These are phyloP conservation scores for Palaemon carinicauda DNA, from an alignment of 1,140 invertebrate genomes.

Conservation along the genomic window DNA sequence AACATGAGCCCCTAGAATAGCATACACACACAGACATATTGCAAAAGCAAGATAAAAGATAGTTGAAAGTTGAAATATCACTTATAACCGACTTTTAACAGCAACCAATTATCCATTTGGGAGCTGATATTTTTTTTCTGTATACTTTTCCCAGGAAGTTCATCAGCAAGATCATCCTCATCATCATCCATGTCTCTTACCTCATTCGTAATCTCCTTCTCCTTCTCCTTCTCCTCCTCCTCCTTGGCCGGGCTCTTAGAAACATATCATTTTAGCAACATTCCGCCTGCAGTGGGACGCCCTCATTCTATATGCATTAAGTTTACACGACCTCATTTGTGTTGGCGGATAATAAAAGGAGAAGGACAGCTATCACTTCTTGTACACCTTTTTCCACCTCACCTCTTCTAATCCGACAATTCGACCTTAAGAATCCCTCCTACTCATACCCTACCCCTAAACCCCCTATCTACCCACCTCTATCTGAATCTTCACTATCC, in stretches of 20 bases:
- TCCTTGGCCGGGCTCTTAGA: neutral
- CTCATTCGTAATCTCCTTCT: neutral
- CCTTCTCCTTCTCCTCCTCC: neutral
- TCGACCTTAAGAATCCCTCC: neutral
- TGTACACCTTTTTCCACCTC: neutral
- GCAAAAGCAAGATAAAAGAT: too few species aligned
- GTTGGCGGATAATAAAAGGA: conserved; percentile 39
- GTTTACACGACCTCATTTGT: conserved; percentile 54
- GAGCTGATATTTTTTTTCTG: too few species aligned
- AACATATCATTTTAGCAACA: conserved; percentile 50
- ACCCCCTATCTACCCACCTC: neutral
- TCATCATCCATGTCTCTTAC: neutral
- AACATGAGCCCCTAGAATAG: too few species aligned
- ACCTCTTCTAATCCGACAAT: neutral
- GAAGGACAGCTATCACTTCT: conserved; percentile 4
- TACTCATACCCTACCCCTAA: neutral
- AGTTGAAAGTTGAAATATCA: too few species aligned
- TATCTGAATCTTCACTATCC: neutral
- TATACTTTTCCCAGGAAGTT: neutral
- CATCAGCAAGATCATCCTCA: neutral
- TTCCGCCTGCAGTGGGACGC: conserved; percentile 43
- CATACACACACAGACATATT: too few species aligned
- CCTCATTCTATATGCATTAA: conserved; percentile 55
- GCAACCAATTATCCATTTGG: too few species aligned
- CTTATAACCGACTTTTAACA: too few species aligned